Percentiles rank a stretch among this genome's conserved stretches.
Conservation (phyloP, 1,140 invertebrate genomes). For the Calliopsis andreniformis region DNA sequence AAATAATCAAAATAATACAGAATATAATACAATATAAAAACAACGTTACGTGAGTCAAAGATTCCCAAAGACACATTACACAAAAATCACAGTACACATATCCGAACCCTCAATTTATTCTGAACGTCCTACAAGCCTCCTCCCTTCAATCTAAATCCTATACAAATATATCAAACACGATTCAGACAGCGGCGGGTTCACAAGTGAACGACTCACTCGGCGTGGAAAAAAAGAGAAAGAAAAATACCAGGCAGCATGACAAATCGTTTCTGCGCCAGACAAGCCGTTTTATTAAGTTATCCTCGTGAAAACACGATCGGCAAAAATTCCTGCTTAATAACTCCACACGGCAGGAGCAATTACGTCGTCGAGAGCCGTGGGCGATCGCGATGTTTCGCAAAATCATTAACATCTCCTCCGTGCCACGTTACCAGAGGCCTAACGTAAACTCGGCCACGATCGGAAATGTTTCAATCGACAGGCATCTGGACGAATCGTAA, state of each 20-base stretch:
- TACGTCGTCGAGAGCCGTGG: neutral
- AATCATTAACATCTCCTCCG: conserved; percentile 1
- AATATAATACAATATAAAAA: too few relatives aligned
- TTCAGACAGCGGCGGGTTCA: too few relatives aligned
- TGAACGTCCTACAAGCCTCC: too few relatives aligned
- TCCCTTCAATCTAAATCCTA: too few relatives aligned
- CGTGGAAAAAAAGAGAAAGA: neutral
- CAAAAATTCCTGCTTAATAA: neutral
- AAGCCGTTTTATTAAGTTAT: conserved; percentile 27
- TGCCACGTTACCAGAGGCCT: neutral
- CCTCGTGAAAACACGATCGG: neutral
- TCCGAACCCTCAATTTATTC: too few relatives aligned
- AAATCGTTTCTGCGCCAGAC: conserved; percentile 3
- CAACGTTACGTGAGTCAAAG: too few relatives aligned
- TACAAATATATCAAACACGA: too few relatives aligned
- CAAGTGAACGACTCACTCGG: too few relatives aligned
- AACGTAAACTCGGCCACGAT: conserved; percentile 22
- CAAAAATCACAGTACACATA: too few relatives aligned
- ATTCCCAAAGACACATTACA: too few relatives aligned
- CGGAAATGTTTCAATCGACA: conserved; percentile 19
- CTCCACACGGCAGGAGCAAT: conserved; percentile 2
- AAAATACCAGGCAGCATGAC: conserved; percentile 6
- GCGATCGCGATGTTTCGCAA: conserved; percentile 10
- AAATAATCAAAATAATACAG: too few relatives aligned
- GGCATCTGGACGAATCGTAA: conserved; percentile 5